phyloP scores from a whole-genome alignment of 2,113 vertebrate species.

The Campylomormyrus tamandua region DNA sequence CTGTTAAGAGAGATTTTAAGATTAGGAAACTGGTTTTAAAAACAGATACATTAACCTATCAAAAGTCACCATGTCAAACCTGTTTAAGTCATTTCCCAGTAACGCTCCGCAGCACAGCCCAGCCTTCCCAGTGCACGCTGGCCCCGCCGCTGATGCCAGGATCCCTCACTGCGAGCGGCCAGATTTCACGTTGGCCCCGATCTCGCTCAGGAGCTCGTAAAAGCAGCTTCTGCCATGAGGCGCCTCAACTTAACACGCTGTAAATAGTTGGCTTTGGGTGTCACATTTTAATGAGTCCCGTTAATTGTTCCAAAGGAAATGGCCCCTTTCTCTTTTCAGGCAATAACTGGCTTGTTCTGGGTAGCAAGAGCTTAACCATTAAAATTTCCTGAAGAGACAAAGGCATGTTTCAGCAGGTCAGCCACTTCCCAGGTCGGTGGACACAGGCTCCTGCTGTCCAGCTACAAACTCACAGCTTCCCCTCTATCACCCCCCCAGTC shows the following conservation, averaged over 20 bases:
- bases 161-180: neutral
- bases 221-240: neutral
- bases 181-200: neutral
- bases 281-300: neutral
- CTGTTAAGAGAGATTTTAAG: neutral
- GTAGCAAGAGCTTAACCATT: conserved; percentile 1
- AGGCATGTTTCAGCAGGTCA: neutral
- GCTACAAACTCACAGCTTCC: conserved; percentile 31
- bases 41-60: neutral
- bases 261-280: conserved; percentile 1
- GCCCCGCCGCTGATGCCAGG: neutral
- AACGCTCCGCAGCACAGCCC: neutral
- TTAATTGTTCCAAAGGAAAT: neutral
- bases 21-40: neutral
- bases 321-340: neutral
- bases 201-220: neutral
- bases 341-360: neutral
- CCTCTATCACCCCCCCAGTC: conserved; percentile 24
- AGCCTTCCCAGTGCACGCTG: neutral
- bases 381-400: neutral
- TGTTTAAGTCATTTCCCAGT: neutral
- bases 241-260: neutral
- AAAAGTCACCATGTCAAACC: neutral
- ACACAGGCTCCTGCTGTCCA: conserved; percentile 21
- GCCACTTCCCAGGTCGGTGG: neutral